phyloP scores from a whole-genome alignment of 2,113 vertebrate genomes.

The Grammomys surdaster region DNA sequence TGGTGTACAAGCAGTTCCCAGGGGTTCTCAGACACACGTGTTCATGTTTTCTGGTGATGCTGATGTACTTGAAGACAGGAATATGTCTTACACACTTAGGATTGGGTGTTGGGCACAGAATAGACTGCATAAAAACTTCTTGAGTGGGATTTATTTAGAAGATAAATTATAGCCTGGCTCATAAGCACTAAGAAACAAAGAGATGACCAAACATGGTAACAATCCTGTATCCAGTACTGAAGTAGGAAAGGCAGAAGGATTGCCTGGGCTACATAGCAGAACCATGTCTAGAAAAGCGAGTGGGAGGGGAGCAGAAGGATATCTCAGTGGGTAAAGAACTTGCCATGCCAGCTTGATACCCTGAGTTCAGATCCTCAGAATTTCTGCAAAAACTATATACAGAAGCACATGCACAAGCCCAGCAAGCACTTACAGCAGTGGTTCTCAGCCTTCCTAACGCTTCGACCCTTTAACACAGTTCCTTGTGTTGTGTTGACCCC shows the following conservation, averaged over 20 bases:
- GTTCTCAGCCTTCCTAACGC: not conserved
- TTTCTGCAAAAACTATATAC: not conserved
- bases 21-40: not conserved
- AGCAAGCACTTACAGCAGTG: not conserved
- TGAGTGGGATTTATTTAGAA: conserved; percentile 1
- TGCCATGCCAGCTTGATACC: not conserved
- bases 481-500: not conserved
- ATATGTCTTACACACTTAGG: not conserved
- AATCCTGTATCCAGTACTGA: not conserved
- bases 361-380: not conserved
- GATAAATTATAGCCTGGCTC: conserved; percentile 2
- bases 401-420: not conserved
- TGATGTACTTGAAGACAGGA: not conserved
- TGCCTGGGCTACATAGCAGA: not conserved
- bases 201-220: not conserved
- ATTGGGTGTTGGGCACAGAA: not conserved
- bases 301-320: not conserved
- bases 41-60: not conserved
- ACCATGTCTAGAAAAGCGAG: not conserved
- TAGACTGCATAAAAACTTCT: not conserved
- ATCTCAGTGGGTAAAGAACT: not conserved
- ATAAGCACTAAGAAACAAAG: conserved; percentile 26
- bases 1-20: conserved; percentile 3
- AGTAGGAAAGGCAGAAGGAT: not conserved
- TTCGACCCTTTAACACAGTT: not conserved